A percentile compares a stretch with the other conserved stretches of the same genome.
Evolutionary conservation across 2,113 vertebrate genomes (phyloP).

Genomic region (Rhagologus leucostigma): DNA sequence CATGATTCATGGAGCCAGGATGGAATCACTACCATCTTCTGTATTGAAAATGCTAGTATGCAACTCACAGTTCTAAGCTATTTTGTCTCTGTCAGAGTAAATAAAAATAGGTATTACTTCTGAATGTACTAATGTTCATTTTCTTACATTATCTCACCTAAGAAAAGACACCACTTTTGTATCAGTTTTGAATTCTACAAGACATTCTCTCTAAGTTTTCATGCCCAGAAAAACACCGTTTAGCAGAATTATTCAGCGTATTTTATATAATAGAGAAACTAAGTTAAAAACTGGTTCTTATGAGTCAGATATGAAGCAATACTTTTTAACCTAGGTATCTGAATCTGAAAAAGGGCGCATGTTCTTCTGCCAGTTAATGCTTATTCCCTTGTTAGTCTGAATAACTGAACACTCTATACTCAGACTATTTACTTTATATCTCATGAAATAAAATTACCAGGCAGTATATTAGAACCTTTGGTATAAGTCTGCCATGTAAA

Average conservation of each 20-base stretch:
- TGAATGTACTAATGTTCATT: neutral
- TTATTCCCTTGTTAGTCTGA: neutral
- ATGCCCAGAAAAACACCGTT: neutral
- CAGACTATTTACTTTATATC: neutral
- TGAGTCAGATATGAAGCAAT: neutral
- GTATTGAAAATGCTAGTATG: neutral
- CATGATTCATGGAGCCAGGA: neutral
- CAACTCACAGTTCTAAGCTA: neutral
- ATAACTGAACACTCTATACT: neutral
- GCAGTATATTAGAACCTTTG: neutral
- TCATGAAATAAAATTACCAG: neutral
- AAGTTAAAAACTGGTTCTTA: neutral
- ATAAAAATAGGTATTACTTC: neutral
- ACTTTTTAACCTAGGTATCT: neutral
- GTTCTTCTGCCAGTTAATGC: neutral
- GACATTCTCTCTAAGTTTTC: neutral
- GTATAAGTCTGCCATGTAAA: neutral
- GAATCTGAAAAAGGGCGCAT: neutral
- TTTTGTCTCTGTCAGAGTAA: neutral
- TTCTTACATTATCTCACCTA: neutral
- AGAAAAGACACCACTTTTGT: neutral
- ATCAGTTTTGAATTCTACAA: neutral
- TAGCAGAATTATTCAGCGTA: neutral
- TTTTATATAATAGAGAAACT: neutral
- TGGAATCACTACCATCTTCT: neutral